Conservation (phyloP, 2,113 vertebrate species). For the Oreochromis niloticus region DNA sequence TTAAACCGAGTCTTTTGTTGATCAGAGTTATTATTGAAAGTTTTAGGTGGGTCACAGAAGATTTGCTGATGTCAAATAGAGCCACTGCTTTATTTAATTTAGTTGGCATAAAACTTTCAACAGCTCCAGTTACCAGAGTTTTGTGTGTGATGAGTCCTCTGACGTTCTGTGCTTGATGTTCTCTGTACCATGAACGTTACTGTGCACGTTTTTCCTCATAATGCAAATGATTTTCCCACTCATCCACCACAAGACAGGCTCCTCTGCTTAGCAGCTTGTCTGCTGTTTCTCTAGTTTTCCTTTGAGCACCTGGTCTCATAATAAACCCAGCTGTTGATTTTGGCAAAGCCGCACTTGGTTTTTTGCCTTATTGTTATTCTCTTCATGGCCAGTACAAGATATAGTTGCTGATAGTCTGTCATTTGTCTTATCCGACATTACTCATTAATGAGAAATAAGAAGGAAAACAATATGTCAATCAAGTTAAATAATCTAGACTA, state of each 20-base stretch:
- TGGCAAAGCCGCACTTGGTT: background rate
- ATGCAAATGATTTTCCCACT: background rate
- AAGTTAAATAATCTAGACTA: background rate
- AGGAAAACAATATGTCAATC: background rate
- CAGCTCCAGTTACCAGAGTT: background rate
- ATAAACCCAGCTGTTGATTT: background rate
- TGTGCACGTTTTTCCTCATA: background rate
- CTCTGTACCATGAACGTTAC: background rate
- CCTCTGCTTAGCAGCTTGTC: background rate
- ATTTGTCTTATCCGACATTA: background rate
- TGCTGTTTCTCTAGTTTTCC: background rate
- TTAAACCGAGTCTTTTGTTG: background rate
- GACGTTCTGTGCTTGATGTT: background rate
- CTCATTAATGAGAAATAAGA: background rate
- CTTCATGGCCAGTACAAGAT: background rate
- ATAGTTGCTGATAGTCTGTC: no score
- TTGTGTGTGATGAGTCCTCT: background rate
- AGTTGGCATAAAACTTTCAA: background rate
- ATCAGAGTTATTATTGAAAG: background rate
- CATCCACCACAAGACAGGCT: background rate
- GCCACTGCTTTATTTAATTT: background rate
- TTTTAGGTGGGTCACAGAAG: background rate
- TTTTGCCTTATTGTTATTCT: background rate
- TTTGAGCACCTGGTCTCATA: background rate
- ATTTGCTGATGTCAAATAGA: background rate